A percentile compares a stretch with the other conserved stretches of the same genome.
Evolutionary conservation across 2,113 vertebrate species (phyloP).

Genomic region (Micromys minutus): DNA sequence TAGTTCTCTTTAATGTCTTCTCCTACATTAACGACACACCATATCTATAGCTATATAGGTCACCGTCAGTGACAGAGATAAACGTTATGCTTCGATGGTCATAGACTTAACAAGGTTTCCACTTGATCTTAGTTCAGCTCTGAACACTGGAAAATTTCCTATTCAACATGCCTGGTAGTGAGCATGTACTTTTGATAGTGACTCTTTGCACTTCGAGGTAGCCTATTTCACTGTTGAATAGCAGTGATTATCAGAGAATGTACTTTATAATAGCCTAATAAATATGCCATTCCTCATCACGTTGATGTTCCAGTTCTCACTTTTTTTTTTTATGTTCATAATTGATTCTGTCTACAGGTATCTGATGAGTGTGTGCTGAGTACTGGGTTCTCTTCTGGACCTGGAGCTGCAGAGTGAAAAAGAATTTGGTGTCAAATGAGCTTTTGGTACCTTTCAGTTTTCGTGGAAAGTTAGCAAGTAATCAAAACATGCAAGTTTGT

Average conservation of each 20-base stretch:
- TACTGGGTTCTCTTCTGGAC: background rate
- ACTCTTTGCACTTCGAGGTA: background rate
- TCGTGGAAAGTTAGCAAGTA: background rate
- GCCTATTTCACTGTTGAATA: background rate
- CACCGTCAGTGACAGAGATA: background rate
- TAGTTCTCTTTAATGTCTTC: slow-evolving; percentile 2
- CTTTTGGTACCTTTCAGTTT: background rate
- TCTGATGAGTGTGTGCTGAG: background rate
- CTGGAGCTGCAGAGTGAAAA: background rate
- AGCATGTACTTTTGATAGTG: background rate
- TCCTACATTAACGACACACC: background rate
- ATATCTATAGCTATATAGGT: background rate
- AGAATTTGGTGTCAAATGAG: background rate
- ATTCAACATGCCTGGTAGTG: background rate
- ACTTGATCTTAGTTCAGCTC: background rate
- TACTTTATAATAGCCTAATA: slow-evolving; percentile 12
- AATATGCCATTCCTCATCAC: slow-evolving; percentile 12
- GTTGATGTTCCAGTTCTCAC: background rate
- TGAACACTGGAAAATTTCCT: background rate
- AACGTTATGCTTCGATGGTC: background rate
- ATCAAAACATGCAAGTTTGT: background rate
- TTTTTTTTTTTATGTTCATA: background rate
- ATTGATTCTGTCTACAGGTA: background rate
- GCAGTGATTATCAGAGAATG: slow-evolving; percentile 21
- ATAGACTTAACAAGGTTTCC: background rate